Evolutionary conservation across 2,113 vertebrate genomes (phyloP), one percentile per base, ranked within the genome.

Genomic region (Jaculus jaculus): DNA sequence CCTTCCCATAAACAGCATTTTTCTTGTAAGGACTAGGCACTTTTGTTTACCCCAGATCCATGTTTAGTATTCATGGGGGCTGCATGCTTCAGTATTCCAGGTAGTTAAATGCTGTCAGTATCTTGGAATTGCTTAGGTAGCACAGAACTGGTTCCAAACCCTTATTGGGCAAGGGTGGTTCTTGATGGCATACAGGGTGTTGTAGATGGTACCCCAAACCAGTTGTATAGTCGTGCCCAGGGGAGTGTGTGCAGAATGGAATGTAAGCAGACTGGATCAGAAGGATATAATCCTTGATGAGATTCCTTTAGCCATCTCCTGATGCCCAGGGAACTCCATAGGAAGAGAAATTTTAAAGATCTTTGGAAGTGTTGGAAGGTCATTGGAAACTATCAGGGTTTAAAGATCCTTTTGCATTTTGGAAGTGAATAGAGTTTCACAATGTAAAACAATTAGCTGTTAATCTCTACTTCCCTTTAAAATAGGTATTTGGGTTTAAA

Each of bases 211-310:
- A 54, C 61, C 65, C 58, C 60, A 90, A 63, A 82, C 39, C 30
- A 84, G 68, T 69, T 86, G 61, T 89, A 80, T 9, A 68, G 20
- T 75, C 84, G 72, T 81, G 75, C 87, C 16, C 69, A 32, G 9
- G 32, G 47, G n/a, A 84, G 69, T 65, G 58, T 90, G 79, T 87
- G 65, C 77, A 34, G 60, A 91, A 74, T 89, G 89, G 91, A 94
- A 95, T 92, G 89, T 94, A 84, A 84, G 73, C 88, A 72, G 54
- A 93, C 90, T 93, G 90, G 93, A 86, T 93, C 61, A 37, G 65
- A 79, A 93, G 54, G 39, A 6, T 3, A 7, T 93, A 61, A 73
- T 92, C 39, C 23, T 85, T 72, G 61, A 58, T 88, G 83, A 87
- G 17, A 90, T 90, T 85, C 68, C 42, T 32, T 32, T 51, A 58